Evolutionary conservation across 2,113 vertebrate genomes (phyloP).

Genomic region (Meriones unguiculatus): DNA sequence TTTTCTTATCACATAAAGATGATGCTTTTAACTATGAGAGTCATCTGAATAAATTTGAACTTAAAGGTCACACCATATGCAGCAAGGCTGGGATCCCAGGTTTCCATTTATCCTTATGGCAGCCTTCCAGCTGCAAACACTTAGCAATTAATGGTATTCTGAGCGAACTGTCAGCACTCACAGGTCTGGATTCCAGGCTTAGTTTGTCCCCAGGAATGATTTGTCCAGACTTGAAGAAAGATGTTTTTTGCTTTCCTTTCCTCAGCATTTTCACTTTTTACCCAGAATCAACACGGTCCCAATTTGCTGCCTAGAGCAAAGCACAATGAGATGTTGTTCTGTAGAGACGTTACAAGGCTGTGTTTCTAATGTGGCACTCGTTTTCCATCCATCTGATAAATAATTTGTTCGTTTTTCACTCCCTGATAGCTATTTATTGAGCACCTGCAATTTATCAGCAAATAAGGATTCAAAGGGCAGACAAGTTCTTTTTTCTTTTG

Average conservation of each 20-base stretch:
- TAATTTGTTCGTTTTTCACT: neutral
- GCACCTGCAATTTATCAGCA: neutral
- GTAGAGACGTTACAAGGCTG: neutral
- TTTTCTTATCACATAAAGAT: conserved; percentile 31
- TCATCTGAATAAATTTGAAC: neutral
- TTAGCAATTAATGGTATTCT: neutral
- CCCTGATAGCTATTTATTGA: neutral
- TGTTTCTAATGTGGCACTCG: neutral
- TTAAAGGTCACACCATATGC: neutral
- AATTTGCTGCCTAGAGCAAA: neutral
- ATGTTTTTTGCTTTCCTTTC: neutral
- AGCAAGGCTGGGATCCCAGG: neutral
- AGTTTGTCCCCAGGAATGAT: neutral
- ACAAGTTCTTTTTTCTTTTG: neutral
- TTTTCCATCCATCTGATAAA: neutral
- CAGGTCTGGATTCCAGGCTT: neutral
- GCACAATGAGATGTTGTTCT: neutral
- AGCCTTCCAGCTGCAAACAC: neutral
- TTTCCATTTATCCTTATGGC: neutral
- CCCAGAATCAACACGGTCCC: no score
- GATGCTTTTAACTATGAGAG: conserved; percentile 16
- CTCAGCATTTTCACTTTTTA: neutral
- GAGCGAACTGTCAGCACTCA: neutral
- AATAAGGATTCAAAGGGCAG: neutral
- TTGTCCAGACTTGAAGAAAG: neutral